phyloP scores from a whole-genome alignment of 2,888 invertebrate genomes.

The Gerris lacustris region DNA sequence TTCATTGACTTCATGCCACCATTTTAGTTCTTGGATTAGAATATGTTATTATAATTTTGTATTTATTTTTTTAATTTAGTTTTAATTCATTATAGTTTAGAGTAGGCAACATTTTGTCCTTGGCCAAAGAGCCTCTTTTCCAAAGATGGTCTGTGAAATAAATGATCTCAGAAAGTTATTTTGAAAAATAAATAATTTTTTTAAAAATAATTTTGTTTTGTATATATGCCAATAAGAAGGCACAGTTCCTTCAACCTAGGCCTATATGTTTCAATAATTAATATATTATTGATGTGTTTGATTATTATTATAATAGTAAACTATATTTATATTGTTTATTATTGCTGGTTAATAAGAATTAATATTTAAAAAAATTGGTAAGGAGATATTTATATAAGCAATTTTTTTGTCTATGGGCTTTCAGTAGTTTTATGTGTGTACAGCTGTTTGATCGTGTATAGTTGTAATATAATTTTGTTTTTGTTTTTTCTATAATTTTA shows the following conservation, averaged over 20 bases:
- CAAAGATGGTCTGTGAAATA: slow-evolving; percentile 9
- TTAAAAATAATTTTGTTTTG: slow-evolving; percentile 2
- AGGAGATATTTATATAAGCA: slow-evolving; percentile 17
- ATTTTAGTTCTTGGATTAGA: too few species aligned
- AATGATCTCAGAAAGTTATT: slow-evolving; percentile 8
- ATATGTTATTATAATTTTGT: too few species aligned
- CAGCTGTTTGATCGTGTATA: slow-evolving; percentile 4
- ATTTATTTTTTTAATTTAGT: not conserved
- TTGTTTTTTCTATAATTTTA: slow-evolving; percentile 22
- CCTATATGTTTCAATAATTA: not conserved
- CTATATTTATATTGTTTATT: too few species aligned
- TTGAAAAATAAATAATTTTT: not conserved
- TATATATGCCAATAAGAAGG: slow-evolving; percentile 1
- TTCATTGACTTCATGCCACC: too few species aligned
- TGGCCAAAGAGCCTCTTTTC: slow-evolving; percentile 7
- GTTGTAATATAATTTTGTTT: slow-evolving; percentile 15
- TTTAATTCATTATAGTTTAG: not conserved
- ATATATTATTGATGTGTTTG: slow-evolving; percentile 3
- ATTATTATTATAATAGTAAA: not conserved
- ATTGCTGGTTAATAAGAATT: slow-evolving; percentile 4
- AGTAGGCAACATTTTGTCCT: not conserved
- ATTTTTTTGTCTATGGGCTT: slow-evolving; percentile 9
- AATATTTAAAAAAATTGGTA: slow-evolving; percentile 11
- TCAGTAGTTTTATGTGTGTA: slow-evolving; percentile 22
- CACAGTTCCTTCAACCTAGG: not conserved